phyloP scores from a whole-genome alignment of 2,113 vertebrate species.

The Caloenas nicobarica region DNA sequence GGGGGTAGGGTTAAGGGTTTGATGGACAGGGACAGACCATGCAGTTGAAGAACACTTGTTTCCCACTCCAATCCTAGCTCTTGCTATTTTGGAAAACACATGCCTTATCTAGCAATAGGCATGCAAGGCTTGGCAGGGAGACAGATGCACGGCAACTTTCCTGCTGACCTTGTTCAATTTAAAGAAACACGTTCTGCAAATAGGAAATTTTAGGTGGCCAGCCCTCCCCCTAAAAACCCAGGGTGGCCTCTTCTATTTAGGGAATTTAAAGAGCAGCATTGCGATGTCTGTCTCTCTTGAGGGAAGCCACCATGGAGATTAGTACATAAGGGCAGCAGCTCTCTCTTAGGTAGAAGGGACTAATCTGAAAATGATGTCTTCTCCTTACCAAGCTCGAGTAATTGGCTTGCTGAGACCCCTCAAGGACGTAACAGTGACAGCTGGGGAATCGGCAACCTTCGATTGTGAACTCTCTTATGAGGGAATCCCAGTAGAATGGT shows the following conservation, averaged over 20 bases:
- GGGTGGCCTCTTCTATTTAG: slow-evolving; percentile 46
- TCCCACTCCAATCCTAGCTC: slow-evolving; percentile 79
- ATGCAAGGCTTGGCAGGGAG: slow-evolving; percentile 79
- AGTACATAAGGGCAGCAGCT: slow-evolving; percentile 68
- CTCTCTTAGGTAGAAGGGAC: slow-evolving; percentile 66
- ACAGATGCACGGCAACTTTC: slow-evolving; percentile 77
- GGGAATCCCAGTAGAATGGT: slow-evolving; percentile 93
- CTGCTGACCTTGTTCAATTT: slow-evolving; percentile 81
- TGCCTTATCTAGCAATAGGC: slow-evolving; percentile 86
- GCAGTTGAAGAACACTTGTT: slow-evolving; percentile 71
- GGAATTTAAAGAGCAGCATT: slow-evolving; percentile 68
- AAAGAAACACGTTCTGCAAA: slow-evolving; percentile 80
- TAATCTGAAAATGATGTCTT: slow-evolving; percentile 83
- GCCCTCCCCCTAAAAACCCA: slow-evolving; percentile 59
- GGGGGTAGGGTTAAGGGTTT: slow-evolving; percentile 77
- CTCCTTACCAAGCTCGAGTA: slow-evolving; percentile 88
- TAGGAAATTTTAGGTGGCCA: slow-evolving; percentile 67
- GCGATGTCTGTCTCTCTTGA: slow-evolving; percentile 73
- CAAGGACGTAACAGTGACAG: slow-evolving; percentile 92
- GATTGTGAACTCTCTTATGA: slow-evolving; percentile 96
- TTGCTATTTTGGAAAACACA: slow-evolving; percentile 91
- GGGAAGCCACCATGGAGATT: slow-evolving; percentile 77
- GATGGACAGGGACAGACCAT: slow-evolving; percentile 84
- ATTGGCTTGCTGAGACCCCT: slow-evolving; percentile 87
- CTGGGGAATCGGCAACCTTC: slow-evolving; percentile 95